Evolutionary conservation across 37 sponge, comb jelly and placozoan species (phyloP), one percentile per base, ranked within the genome.

Genomic region (Halisarca cf. caerulea): DNA sequence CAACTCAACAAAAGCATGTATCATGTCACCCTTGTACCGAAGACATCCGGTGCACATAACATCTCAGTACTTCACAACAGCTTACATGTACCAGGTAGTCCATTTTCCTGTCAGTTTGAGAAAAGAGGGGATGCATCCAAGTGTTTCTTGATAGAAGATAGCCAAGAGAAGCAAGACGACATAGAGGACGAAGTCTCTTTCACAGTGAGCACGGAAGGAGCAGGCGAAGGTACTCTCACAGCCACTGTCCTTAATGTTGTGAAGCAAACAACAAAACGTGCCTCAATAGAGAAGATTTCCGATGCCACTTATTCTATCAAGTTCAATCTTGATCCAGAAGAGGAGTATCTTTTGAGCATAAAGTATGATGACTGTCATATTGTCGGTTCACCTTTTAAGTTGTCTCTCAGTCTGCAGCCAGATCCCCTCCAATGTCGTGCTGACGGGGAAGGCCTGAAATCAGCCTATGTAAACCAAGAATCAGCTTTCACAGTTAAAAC

Each of bases 351-450:
- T 17, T 80, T 90, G 36, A 85, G 61, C 27, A 68, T 94, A 60
- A 90, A 90, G 81, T 94, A 88, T 59, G 94, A 90, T 27, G 83
- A 82, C 30, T 59, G 83, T 70, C 96, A 93, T 74, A 90, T 96
- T 57, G 57, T 78, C 24, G 94, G 96, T 0, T 90, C 90, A 39
- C 96, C 96, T 7, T 96, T 96, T 80, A 96, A 96, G 60, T 80
- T 96, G 21, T 66, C 86, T 18, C 89, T 93, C 75, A 89, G 72
- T 6, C 57, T 60, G 25, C 75, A 71, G 14, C 82, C 84, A 37
- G 88, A 87, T 25, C 66, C 88, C 9, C 33, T 25, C 47, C 78
- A 84, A 79, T 84, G 85, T 55, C 44, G 72, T 24, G 92, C 92
- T 7, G 85, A 86, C 25, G 95, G 95, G 11, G 90, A 88, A 47